Evolutionary conservation across 2,113 vertebrate species (phyloP), one percentile per base, ranked within the genome.

Genomic region (Poecile atricapillus): DNA sequence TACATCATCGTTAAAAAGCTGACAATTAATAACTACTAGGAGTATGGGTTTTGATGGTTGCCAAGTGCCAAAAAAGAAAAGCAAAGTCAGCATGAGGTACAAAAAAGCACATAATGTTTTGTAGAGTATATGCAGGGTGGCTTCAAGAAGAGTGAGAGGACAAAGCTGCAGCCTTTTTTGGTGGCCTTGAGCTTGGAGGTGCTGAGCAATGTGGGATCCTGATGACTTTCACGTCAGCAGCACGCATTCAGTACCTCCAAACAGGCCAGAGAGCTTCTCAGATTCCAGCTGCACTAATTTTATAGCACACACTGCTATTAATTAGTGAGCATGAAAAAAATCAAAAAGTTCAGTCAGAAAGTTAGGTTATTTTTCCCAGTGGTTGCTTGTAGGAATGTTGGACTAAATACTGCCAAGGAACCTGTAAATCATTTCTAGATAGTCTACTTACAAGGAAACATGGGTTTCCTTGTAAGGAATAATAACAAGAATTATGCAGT

Each of bases 381-480:
- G 43, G 24, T 67, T 90, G 24, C 43, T 81, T 86, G 16, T 31
- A 75, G 68, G 53, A 95, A 83, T 41, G 74, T 64, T 69, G 73
- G 46, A 49, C 33, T 93, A 70, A 93, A 81, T 96, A 62, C 71
- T 30, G 25, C 74, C 46, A 82, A 94, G 43, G 88, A 73, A 59
- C 50, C 76, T 85, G 81, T 97, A 88, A 96, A 94, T 98, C 43
- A 97, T 96, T 86, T 88, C 74, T 88, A 44, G 71, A 47, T 87
- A 81, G 74, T 87, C 76, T 62, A 69, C 87, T 88, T 92, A 49
- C 24, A 93, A 91, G 89, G 88, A 91, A 86, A 76, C 31, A 21
- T 5, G 73, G 37, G 39, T 39, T 39, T 39, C 39, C 39, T 39
- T 39, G 39, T 39, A 39, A 39, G 39, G 39, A 39, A 39, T 39